Conservation (phyloP, 2,797 vertebrate genomes). For the Esox lucius region DNA sequence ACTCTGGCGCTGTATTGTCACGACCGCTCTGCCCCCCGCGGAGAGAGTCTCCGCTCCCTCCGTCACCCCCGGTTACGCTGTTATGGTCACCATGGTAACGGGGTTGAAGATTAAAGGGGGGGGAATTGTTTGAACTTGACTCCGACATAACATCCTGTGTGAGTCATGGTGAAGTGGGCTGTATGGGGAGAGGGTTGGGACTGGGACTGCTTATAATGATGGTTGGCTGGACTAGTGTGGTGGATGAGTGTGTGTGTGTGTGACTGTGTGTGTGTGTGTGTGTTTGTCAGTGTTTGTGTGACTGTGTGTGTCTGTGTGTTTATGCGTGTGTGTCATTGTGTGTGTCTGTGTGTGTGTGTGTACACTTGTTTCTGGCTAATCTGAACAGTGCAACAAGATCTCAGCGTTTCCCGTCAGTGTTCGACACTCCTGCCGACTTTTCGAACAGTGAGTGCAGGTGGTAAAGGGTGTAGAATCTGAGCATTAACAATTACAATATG, state of each 20-base stretch:
- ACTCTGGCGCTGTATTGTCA: too few relatives aligned
- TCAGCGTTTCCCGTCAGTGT: too few relatives aligned
- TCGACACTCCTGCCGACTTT: too few relatives aligned
- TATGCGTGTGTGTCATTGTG: background rate
- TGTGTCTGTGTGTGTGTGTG: background rate
- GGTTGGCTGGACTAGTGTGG: too few relatives aligned
- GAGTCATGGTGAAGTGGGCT: background rate
- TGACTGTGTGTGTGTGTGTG: background rate
- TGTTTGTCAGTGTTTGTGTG: background rate
- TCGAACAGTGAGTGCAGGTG: too few relatives aligned
- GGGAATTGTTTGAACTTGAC: background rate
- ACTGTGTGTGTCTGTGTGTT: conserved; percentile 3
- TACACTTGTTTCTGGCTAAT: background rate
- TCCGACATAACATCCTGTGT: background rate
- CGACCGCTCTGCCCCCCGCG: too few relatives aligned
- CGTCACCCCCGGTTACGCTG: background rate
- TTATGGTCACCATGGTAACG: background rate
- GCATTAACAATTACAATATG: too few relatives aligned
- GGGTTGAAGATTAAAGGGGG: background rate
- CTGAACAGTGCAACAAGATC: background rate
- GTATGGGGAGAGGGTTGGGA: background rate
- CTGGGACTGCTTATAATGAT: background rate
- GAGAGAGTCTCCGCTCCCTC: background rate
- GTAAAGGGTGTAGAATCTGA: too few relatives aligned
- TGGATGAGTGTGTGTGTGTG: background rate